Evolutionary conservation across 2,888 invertebrate genomes (phyloP).

Genomic region (Diloba caeruleocephala): DNA sequence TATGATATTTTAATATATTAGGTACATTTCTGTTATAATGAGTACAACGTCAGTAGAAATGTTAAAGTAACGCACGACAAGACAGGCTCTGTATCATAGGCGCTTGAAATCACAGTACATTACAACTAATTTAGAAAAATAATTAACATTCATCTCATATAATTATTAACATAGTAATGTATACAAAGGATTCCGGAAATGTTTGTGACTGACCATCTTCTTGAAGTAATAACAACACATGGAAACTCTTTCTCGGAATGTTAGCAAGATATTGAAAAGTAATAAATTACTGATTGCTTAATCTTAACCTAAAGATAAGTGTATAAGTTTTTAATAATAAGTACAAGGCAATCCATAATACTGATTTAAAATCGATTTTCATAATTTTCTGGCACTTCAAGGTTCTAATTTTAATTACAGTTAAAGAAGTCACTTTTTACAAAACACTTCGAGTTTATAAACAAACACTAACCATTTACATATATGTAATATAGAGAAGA

Average conservation of each 20-base stretch:
- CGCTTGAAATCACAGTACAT: conserved; percentile 59
- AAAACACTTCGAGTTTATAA: conserved; percentile 45
- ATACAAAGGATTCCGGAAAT: conserved; percentile 33
- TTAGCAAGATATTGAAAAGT: conserved; percentile 31
- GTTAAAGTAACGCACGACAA: conserved; percentile 36
- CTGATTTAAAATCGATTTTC: conserved; percentile 60
- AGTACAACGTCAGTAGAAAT: conserved; percentile 31
- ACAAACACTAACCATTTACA: conserved; percentile 52
- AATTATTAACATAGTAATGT: conserved; percentile 42
- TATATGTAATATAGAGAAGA: conserved; percentile 34
- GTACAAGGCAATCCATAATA: conserved; percentile 66
- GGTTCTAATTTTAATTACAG: conserved; percentile 53
- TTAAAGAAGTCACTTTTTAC: conserved; percentile 54
- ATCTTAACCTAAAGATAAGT: conserved; percentile 51
- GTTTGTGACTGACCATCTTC: conserved; percentile 49
- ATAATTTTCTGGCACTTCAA: conserved; percentile 63
- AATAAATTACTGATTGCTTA: conserved; percentile 39
- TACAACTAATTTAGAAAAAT: conserved; percentile 51
- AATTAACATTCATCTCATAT: conserved; percentile 51
- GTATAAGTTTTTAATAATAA: conserved; percentile 56
- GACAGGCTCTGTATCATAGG: conserved; percentile 29
- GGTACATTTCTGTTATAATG: conserved; percentile 47
- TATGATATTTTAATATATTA: conserved; percentile 42
- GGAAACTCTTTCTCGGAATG: conserved; percentile 43
- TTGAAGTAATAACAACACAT: conserved; percentile 31